phyloP scores from a whole-genome alignment of 2,888 invertebrate species.

The Andrena praecox region DNA sequence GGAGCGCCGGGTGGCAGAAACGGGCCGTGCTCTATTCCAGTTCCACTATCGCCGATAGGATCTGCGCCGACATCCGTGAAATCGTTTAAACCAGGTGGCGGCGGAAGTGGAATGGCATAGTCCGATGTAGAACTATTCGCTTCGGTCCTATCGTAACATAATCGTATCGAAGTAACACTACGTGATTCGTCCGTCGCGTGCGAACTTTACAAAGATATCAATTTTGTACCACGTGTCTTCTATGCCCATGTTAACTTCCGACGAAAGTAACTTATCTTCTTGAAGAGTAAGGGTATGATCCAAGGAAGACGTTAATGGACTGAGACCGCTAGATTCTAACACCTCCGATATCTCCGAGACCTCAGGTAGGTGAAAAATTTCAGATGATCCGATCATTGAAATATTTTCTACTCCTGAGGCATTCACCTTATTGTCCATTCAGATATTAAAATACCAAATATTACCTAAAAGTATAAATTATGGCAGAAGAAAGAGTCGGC shows the following conservation, averaged over 20 bases:
- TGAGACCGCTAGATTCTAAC: conserved; percentile 81
- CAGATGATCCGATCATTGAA: conserved; percentile 81
- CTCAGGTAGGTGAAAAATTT: conserved; percentile 78
- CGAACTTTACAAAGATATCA: neutral
- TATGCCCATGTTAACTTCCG: conserved; percentile 84
- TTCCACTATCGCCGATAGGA: conserved; percentile 73
- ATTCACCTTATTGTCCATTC: conserved; percentile 82
- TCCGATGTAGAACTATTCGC: conserved; percentile 81
- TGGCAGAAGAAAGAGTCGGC: conserved; percentile 1
- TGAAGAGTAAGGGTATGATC: conserved; percentile 81
- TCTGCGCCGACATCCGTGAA: conserved; percentile 79
- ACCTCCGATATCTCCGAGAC: conserved; percentile 78
- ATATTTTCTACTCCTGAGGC: conserved; percentile 79
- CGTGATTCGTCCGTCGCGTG: neutral
- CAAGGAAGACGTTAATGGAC: conserved; percentile 81
- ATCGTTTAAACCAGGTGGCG: conserved; percentile 79
- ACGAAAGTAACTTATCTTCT: conserved; percentile 78
- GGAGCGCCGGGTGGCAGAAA: conserved; percentile 80
- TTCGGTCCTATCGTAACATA: conserved; percentile 76
- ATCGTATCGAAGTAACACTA: neutral
- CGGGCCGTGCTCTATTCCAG: conserved; percentile 81
- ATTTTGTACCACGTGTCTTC: conserved; percentile 84
- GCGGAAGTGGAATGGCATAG: conserved; percentile 81
- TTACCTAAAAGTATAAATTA: conserved; percentile 60
- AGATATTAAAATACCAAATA: conserved; percentile 70